phyloP scores from a whole-genome alignment of 2,888 invertebrate genomes.

The Limnephilus marmoratus region DNA sequence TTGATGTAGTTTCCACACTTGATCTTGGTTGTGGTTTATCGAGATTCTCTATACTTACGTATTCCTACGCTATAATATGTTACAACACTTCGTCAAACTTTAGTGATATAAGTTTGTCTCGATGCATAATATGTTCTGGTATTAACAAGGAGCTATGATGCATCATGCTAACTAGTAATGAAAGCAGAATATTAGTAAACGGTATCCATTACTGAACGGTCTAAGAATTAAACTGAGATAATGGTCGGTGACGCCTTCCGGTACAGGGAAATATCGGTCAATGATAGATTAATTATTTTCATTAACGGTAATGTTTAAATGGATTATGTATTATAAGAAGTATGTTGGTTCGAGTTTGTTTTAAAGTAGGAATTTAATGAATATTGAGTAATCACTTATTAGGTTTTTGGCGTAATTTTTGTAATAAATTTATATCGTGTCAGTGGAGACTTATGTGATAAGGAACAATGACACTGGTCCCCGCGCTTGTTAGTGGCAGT shows the following conservation, averaged over 20 bases:
- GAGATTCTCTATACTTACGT: not conserved
- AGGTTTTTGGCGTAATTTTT: too few relatives aligned
- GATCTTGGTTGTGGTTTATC: constrained; percentile 10
- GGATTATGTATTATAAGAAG: not conserved
- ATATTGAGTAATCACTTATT: too few relatives aligned
- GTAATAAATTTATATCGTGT: too few relatives aligned
- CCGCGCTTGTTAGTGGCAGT: too few relatives aligned
- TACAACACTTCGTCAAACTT: not conserved
- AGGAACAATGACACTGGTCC: too few relatives aligned
- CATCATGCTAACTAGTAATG: not conserved
- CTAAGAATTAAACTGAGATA: not conserved
- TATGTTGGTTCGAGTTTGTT: not conserved
- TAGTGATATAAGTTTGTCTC: constrained; percentile 30
- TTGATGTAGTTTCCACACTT: not conserved
- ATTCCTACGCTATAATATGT: not conserved
- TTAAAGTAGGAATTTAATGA: too few relatives aligned
- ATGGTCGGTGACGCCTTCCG: not conserved
- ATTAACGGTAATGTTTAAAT: too few relatives aligned
- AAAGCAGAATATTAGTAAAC: not conserved
- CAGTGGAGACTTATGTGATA: too few relatives aligned
- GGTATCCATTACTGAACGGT: not conserved
- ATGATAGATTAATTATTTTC: not conserved
- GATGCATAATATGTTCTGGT: not conserved
- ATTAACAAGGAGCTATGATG: not conserved
- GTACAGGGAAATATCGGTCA: not conserved